Conservation (phyloP, 2,888 invertebrate genomes). For the Euzophera pinguis region DNA sequence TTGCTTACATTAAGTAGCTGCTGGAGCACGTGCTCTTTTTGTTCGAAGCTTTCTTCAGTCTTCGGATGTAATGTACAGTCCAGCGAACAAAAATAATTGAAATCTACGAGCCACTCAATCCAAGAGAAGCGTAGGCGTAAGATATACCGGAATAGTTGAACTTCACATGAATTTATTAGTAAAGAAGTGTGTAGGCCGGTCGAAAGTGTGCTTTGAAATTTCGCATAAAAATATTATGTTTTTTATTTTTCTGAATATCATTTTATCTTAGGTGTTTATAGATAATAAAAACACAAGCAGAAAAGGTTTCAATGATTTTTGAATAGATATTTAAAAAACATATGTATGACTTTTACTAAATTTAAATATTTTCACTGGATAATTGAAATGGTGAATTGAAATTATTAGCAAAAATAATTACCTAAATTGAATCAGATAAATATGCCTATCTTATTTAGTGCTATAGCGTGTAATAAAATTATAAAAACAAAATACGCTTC, state of each 20-base stretch:
- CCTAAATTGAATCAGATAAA: too few relatives aligned
- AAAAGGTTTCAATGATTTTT: too few relatives aligned
- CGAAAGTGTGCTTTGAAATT: neutral
- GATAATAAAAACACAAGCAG: too few relatives aligned
- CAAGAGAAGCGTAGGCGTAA: conserved; percentile 28
- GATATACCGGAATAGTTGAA: conserved; percentile 30
- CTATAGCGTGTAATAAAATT: conserved; percentile 88
- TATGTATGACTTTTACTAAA: too few relatives aligned
- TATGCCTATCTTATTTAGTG: conserved; percentile 95
- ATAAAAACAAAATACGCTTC: conserved; percentile 92
- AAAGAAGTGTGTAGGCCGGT: conserved; percentile 6
- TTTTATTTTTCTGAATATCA: too few relatives aligned
- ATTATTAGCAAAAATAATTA: neutral
- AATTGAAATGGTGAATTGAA: conserved; percentile 6
- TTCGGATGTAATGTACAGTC: neutral
- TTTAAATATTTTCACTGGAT: too few relatives aligned
- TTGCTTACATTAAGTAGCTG: too few relatives aligned
- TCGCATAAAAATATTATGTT: too few relatives aligned
- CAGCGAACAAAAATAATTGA: neutral
- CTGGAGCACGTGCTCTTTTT: too few relatives aligned
- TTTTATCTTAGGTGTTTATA: too few relatives aligned
- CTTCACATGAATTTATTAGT: conserved; percentile 17
- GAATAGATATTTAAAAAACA: too few relatives aligned
- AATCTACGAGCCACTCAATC: conserved; percentile 19
- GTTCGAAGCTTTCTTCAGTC: too few relatives aligned